Conservation (phyloP, 92 coral and sea anemone species). For the Porites evermanni region DNA sequence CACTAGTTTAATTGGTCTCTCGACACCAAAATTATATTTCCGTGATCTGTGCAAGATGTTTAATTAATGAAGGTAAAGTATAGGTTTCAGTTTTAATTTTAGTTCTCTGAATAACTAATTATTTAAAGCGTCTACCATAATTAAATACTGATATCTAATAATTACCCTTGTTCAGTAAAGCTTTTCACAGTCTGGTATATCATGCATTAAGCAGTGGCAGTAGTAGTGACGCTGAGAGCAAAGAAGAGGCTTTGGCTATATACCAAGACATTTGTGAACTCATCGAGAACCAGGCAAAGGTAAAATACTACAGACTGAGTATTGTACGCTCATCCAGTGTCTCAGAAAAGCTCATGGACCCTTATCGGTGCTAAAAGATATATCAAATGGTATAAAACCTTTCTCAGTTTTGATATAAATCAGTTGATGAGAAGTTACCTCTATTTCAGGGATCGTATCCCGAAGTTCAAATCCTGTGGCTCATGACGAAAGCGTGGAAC, state of each 20-base stretch:
- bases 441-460: constrained; percentile 81
- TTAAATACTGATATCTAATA: neutral
- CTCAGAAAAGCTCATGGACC: too few relatives aligned
- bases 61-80: too few relatives aligned
- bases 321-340: too few relatives aligned
- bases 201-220: constrained; percentile 81
- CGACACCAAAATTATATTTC: too few relatives aligned
- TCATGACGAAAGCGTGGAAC: constrained; percentile 99
- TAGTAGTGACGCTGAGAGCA: constrained; percentile 94
- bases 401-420: too few relatives aligned
- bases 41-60: too few relatives aligned
- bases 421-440: neutral
- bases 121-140: too few relatives aligned
- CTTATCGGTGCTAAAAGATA: neutral
- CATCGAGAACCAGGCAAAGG: constrained; percentile 73
- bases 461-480: constrained; percentile 93
- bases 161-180: constrained; percentile 62
- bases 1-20: too few relatives aligned
- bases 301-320: neutral
- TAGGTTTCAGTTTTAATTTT: too few relatives aligned
- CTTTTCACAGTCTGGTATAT: constrained; percentile 86
- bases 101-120: too few relatives aligned
- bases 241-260: constrained; percentile 87
- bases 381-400: neutral
- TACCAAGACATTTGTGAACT: constrained; percentile 85